A percentile compares a stretch with the other conserved stretches of the same genome.
phyloP scores from a whole-genome alignment of 2,113 vertebrate species.

The Leucopsar rothschildi region DNA sequence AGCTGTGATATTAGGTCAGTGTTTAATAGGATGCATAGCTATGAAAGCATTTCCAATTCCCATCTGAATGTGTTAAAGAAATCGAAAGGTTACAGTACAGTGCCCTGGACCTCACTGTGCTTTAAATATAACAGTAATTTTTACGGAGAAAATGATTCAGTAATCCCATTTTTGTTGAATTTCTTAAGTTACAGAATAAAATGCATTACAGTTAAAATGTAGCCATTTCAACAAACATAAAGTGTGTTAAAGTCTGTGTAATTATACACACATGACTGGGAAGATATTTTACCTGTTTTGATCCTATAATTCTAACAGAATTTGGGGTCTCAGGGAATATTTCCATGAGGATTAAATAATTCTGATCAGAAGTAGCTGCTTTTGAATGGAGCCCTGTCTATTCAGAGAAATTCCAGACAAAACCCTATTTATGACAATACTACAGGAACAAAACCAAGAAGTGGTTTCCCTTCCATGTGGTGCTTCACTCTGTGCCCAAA shows the following conservation, averaged over 20 bases:
- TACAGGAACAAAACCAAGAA: not conserved
- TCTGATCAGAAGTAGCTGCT: not conserved
- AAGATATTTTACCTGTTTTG: not conserved
- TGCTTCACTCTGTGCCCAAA: not conserved
- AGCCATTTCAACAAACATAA: not conserved
- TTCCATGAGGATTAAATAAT: not conserved
- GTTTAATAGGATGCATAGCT: not conserved
- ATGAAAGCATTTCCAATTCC: not conserved
- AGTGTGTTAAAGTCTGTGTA: not conserved
- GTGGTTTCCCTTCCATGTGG: not conserved
- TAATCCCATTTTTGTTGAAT: not conserved
- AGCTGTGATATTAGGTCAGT: not conserved
- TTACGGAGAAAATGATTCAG: not conserved
- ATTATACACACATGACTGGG: not conserved
- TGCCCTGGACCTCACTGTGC: not conserved
- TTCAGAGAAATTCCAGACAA: not conserved
- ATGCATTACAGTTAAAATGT: not conserved
- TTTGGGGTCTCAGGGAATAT: not conserved
- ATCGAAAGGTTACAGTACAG: not conserved
- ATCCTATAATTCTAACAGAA: not conserved
- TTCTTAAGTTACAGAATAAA: not conserved
- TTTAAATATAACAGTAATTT: not conserved
- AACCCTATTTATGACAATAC: not conserved
- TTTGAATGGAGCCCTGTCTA: not conserved
- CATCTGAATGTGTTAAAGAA: not conserved